A percentile compares a stretch with the other conserved stretches of the same genome.
These are phyloP conservation scores for Kryptopterus vitreolus DNA, from an alignment of 2,797 vertebrate species.

Conservation along the genomic window DNA sequence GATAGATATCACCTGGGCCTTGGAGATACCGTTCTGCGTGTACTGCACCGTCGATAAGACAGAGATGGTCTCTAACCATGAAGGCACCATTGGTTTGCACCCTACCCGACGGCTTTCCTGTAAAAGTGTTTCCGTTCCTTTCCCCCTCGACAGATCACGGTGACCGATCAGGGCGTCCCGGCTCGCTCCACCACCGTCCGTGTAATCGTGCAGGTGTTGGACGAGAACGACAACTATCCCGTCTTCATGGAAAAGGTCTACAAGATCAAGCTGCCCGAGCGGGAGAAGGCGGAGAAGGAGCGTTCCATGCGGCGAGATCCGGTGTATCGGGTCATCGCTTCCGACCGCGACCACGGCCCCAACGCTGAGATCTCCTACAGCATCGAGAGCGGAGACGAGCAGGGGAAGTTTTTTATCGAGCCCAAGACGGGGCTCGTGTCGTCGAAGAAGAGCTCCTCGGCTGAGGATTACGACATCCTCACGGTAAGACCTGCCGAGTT, in stretches of 20 bases:
- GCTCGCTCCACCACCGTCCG: constrained; percentile 84
- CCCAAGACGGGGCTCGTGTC: constrained; percentile 95
- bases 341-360: constrained; percentile 88
- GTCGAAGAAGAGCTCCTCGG: constrained; percentile 90
- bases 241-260: constrained; percentile 96
- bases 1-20: no score
- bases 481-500: constrained; percentile 80
- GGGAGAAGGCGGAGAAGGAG: constrained; percentile 81
- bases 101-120: no score
- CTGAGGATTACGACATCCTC: constrained; percentile 94
- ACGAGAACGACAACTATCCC: constrained; percentile 96
- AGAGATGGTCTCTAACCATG: background rate
- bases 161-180: constrained; percentile 85
- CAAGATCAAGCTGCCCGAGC: constrained; percentile 90
- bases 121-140: background rate
- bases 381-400: constrained; percentile 94
- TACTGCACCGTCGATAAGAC: no score
- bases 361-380: constrained; percentile 97
- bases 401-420: constrained; percentile 94
- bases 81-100: background rate
- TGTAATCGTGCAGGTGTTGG: constrained; percentile 90
- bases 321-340: constrained; percentile 89
- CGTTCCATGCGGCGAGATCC: constrained; percentile 80
- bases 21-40: no score
- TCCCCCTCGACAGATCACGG: constrained; percentile 77